These are phyloP conservation scores for Pseudomyrmex gracilis DNA, from an alignment of 1,140 invertebrate species.

Conservation along the genomic window DNA sequence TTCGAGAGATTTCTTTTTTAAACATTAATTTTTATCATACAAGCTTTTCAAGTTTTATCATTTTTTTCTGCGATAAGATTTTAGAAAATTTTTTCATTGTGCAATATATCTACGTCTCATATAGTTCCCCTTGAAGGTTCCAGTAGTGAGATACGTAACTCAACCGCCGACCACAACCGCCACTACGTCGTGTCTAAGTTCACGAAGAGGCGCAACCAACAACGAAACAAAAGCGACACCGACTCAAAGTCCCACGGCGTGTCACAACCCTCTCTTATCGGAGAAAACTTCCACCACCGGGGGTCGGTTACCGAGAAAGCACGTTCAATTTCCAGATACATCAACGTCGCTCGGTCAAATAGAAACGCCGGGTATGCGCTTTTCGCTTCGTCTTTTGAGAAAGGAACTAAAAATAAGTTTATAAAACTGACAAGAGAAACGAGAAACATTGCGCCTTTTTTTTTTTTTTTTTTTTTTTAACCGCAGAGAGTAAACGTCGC, in stretches of 20 bases:
- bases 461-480: constrained; percentile 1
- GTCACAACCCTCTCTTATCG: constrained; percentile 65
- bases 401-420: constrained; percentile 26
- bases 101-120: constrained; percentile 51
- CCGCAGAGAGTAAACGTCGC: background rate
- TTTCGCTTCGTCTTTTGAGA: background rate
- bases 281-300: constrained; percentile 73
- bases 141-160: constrained; percentile 76
- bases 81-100: background rate
- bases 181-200: constrained; percentile 74
- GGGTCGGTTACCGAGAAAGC: constrained; percentile 75
- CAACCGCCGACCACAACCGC: constrained; percentile 79
- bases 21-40: background rate
- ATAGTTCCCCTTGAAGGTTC: constrained; percentile 70
- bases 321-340: constrained; percentile 83
- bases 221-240: constrained; percentile 81
- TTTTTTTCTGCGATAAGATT: background rate
- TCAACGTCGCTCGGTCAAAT: constrained; percentile 15
- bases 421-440: background rate
- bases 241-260: constrained; percentile 79
- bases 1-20: background rate
- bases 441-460: background rate
- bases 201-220: constrained; percentile 76
- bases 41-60: background rate
- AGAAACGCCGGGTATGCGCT: constrained; percentile 63